Percentiles rank a stretch among this genome's conserved stretches.
These are phyloP conservation scores for Heliconius ismenius DNA, from an alignment of 2,888 invertebrate genomes.

Conservation along the genomic window DNA sequence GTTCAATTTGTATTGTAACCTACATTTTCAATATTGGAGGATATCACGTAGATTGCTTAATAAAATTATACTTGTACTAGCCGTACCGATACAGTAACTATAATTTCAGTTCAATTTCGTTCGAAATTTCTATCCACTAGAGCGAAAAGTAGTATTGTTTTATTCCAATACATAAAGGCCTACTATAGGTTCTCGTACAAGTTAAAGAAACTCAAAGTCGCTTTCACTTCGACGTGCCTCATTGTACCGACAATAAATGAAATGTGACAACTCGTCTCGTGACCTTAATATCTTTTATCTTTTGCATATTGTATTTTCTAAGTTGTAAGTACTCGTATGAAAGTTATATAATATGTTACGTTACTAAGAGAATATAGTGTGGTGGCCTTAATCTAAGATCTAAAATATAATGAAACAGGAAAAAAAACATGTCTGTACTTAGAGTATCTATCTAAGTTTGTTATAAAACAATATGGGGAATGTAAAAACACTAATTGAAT, in stretches of 20 bases:
- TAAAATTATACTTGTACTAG: too few relatives aligned
- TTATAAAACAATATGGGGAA: too few relatives aligned
- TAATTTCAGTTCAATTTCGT: neutral
- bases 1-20: neutral
- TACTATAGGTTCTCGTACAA: neutral
- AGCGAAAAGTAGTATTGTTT: constrained; percentile 19
- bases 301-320: constrained; percentile 25
- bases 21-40: neutral
- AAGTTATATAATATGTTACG: neutral
- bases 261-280: constrained; percentile 35
- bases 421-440: too few relatives aligned
- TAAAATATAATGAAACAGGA: too few relatives aligned
- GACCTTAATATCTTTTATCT: constrained; percentile 33
- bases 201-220: constrained; percentile 29
- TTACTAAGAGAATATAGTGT: neutral
- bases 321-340: neutral
- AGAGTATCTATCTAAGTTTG: too few relatives aligned
- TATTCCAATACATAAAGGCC: constrained; percentile 27
- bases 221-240: constrained; percentile 31
- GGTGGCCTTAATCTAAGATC: too few relatives aligned
- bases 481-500: too few relatives aligned
- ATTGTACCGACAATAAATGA: constrained; percentile 31
- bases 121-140: neutral
- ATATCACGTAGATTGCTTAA: neutral
- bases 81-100: neutral